phyloP scores from a whole-genome alignment of 2,797 vertebrate species.

The Emydoidea blandingii region DNA sequence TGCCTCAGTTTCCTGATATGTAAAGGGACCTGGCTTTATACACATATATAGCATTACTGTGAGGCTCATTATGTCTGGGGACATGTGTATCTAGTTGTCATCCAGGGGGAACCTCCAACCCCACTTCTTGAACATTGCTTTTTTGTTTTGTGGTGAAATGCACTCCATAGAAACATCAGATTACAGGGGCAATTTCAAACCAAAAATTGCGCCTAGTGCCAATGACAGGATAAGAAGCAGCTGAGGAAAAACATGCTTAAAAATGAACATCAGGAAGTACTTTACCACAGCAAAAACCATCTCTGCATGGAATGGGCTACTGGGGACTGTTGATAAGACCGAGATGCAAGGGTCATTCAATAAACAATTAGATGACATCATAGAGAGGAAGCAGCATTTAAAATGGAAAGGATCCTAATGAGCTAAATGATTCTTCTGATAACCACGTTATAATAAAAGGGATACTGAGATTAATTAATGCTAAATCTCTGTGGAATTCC shows the following conservation, averaged over 20 bases:
- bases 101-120: not conserved
- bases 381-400: not conserved
- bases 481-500: not conserved
- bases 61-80: not conserved
- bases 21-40: not conserved
- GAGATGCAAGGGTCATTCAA: not conserved
- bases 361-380: accelerated
- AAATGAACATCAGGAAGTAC: not conserved
- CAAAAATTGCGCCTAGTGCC: not conserved
- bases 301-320: not conserved
- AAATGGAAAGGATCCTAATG: accelerated
- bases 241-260: not conserved
- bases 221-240: not conserved
- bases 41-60: not conserved
- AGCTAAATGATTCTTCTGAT: not conserved
- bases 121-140: not conserved
- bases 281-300: too few relatives aligned
- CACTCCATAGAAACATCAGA: not conserved
- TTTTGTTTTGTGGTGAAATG: not conserved
- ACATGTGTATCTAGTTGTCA: not conserved
- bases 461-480: accelerated
- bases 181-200: not conserved
- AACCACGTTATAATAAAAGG: not conserved
- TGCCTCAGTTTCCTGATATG: not conserved
- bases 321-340: not conserved